Evolutionary conservation across 2,797 vertebrate genomes (phyloP), one percentile per base, ranked within the genome.

Genomic region (Phataginus tetradactyla): DNA sequence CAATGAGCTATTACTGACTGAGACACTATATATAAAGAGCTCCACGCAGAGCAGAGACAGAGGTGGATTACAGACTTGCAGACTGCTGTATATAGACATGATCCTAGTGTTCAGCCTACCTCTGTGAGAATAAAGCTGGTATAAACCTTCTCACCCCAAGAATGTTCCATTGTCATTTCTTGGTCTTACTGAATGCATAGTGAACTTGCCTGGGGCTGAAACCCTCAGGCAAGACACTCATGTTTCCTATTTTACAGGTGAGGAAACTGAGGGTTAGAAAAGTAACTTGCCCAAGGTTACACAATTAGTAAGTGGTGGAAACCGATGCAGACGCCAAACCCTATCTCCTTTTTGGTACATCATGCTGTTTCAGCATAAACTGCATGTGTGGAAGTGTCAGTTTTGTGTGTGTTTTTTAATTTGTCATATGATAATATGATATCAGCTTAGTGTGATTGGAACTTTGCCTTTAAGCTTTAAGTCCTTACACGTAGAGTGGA

Each of bases 221-320:
- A 45, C 42, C 42, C 42, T 45, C 42, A 45, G 42, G 42, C 42
- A 45, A 45, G 42, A 45, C 42, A 45, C 42, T 45, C 8, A 34
- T 85, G 25, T 88, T 95, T 83, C 20, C 29, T 15, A 2, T 91
- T 91, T 86, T 87, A 87, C 7, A 39, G 29, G 39, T 77, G 66
- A 77, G 64, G 61, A 92, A 85, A 94, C 34, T 59, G 81, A 80
- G 64, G 51, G 11, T 90, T n/a, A 90, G 79, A 89, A 96, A 68
- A 86, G 39, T 74, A 32, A 93, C 42, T 95, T 93, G 71, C 7
- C 13, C 29, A 69, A 42, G 10, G 25, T 69, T 55, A 57, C 32
- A 42, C 18, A 72, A 3, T 96, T 94, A 91, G 32, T 61, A 96
- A 85, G 57, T 71, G 21, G 13, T 85, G 20, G 74, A 64, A 68